These are phyloP conservation scores for Mesodorylaimus sp. DNA, from an alignment of 2,888 invertebrate genomes.

Conservation along the genomic window DNA sequence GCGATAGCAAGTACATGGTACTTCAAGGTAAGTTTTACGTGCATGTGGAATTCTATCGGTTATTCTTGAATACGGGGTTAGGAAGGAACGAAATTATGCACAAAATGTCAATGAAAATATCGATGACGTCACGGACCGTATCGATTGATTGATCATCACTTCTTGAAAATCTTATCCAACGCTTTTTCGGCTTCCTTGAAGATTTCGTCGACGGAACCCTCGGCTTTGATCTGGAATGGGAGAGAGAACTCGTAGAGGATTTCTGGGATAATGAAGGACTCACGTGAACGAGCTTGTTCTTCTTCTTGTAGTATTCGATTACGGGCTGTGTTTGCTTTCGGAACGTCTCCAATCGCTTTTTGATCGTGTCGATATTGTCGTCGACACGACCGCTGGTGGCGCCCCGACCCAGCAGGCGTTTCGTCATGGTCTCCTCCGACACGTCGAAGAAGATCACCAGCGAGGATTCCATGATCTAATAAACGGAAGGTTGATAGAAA, in stretches of 20 bases:
- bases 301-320: conserved; percentile 55
- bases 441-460: conserved; percentile 67
- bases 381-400: conserved; percentile 64
- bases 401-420: conserved; percentile 55
- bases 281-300: conserved; percentile 50
- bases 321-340: conserved; percentile 66
- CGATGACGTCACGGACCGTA: no score
- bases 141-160: no score
- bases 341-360: conserved; percentile 71
- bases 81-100: no score
- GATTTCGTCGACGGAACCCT: conserved; percentile 53
- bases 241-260: no score
- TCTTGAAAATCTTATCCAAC: no score
- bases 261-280: no score
- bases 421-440: conserved; percentile 52
- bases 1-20: conserved; percentile 40
- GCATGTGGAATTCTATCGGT: no score
- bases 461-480: conserved; percentile 45
- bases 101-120: no score
- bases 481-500: conserved; percentile 13
- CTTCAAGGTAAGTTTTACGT: conserved; percentile 41
- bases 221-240: conserved; percentile 70
- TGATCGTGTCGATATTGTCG: conserved; percentile 82
- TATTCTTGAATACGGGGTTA: no score
- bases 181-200: conserved; percentile 49